A percentile compares a stretch with the other conserved stretches of the same genome.
Conservation (phyloP, 2,888 invertebrate species). For the Sipunculus nudus region DNA sequence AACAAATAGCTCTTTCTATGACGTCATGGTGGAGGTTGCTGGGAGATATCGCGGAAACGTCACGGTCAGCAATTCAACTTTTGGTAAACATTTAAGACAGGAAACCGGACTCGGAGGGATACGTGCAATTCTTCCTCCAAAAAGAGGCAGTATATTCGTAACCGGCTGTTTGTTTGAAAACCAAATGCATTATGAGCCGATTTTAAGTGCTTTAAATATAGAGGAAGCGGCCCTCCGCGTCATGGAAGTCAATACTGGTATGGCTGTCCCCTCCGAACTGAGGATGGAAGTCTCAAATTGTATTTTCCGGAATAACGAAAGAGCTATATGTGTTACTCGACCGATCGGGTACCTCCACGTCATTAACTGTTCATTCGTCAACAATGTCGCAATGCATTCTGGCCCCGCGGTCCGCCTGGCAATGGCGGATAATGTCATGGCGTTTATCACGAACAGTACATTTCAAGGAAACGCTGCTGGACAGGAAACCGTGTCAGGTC, state of each 20-base stretch:
- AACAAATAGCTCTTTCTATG: too few species aligned
- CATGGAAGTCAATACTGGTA: neutral
- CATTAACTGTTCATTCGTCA: slow-evolving; percentile 5
- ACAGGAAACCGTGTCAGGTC: slow-evolving; percentile 6
- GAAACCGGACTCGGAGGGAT: slow-evolving; percentile 22
- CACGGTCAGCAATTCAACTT: neutral
- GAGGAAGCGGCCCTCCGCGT: slow-evolving; percentile 17
- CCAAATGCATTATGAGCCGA: slow-evolving; percentile 18
- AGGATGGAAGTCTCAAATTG: slow-evolving; percentile 13
- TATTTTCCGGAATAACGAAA: slow-evolving; percentile 21
- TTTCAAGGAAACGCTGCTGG: slow-evolving; percentile 23
- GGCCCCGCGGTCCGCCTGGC: slow-evolving; percentile 26
- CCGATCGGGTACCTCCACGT: slow-evolving; percentile 11
- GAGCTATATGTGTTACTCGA: slow-evolving; percentile 24
- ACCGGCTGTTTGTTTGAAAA: slow-evolving; percentile 4
- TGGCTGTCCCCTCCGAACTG: neutral
- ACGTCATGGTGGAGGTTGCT: neutral
- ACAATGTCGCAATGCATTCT: slow-evolving; percentile 26
- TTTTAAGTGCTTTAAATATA: slow-evolving; percentile 22
- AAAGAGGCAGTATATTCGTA: slow-evolving; percentile 7
- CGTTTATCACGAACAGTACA: slow-evolving; percentile 2
- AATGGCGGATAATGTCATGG: neutral
- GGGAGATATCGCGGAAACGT: slow-evolving; percentile 1
- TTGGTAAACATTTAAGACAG: slow-evolving; percentile 1
- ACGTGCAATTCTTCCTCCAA: slow-evolving; percentile 5